Evolutionary conservation across 1,140 invertebrate species (phyloP).

Genomic region (Tetramorium parvispinum): DNA sequence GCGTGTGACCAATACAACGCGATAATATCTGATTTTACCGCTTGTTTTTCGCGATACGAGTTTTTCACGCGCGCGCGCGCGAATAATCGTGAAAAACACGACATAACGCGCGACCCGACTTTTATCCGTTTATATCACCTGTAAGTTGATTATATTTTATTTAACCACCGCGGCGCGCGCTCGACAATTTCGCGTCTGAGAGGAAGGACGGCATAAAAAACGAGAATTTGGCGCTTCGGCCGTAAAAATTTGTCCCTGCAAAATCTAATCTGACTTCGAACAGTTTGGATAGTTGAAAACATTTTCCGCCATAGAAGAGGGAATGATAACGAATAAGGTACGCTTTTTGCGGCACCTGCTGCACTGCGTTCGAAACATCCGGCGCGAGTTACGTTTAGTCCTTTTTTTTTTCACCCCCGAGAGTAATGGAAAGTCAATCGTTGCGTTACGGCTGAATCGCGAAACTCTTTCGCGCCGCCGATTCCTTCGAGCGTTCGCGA

Average conservation of each 20-base stretch:
- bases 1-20: not conserved
- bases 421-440: slow-evolving; percentile 71
- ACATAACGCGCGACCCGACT: not conserved
- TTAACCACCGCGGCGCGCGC: slow-evolving; percentile 13
- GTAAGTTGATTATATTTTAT: slow-evolving; percentile 47
- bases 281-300: slow-evolving; percentile 27
- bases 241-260: slow-evolving; percentile 26
- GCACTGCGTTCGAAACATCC: slow-evolving; percentile 31
- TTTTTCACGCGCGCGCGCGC: not conserved
- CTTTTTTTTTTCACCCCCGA: slow-evolving; percentile 48
- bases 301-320: slow-evolving; percentile 12
- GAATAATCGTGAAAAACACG: slow-evolving; percentile 18
- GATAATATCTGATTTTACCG: slow-evolving; percentile 27
- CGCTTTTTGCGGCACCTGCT: slow-evolving; percentile 37
- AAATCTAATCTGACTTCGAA: slow-evolving; percentile 49
- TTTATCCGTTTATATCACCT: slow-evolving; percentile 39
- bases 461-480: slow-evolving; percentile 2
- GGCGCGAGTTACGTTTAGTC: slow-evolving; percentile 21
- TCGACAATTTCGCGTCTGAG: slow-evolving; percentile 37
- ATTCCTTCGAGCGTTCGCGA: slow-evolving; percentile 34
- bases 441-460: slow-evolving; percentile 54
- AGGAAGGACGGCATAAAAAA: slow-evolving; percentile 30
- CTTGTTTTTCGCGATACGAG: slow-evolving; percentile 7
- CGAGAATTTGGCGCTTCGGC: slow-evolving; percentile 3
- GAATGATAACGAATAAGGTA: slow-evolving; percentile 43